Percentiles rank a stretch among this genome's conserved stretches.
Conservation (phyloP, 2,113 vertebrate species). For the Phyllostomus hastatus region DNA sequence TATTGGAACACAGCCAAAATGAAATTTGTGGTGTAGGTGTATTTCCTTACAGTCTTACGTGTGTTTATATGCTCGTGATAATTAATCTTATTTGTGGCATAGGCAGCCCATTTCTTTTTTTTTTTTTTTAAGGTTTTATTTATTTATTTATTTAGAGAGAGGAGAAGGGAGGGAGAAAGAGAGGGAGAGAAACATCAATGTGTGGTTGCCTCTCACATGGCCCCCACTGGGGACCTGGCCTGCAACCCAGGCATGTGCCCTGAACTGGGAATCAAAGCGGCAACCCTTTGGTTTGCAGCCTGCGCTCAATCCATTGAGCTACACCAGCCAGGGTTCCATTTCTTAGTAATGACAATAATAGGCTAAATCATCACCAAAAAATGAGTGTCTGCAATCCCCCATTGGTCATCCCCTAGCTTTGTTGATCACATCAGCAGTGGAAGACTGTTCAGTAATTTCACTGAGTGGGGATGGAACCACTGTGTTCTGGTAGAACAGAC, state of each 20-base stretch:
- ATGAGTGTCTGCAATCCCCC: neutral
- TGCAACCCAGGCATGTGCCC: too few species aligned
- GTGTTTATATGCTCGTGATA: neutral
- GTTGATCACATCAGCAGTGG: neutral
- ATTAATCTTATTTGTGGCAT: constrained; percentile 25
- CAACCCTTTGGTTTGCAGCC: too few species aligned
- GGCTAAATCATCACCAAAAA: neutral
- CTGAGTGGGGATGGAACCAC: neutral
- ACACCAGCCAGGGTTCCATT: neutral
- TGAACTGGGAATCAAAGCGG: too few species aligned
- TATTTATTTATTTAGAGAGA: too few species aligned
- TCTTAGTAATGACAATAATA: neutral
- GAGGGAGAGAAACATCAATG: too few species aligned
- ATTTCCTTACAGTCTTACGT: constrained; percentile 8
- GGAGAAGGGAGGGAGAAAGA: too few species aligned
- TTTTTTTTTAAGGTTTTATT: too few species aligned
- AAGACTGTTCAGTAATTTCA: neutral
- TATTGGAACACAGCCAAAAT: neutral
- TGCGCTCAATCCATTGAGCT: too few species aligned
- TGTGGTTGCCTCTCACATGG: too few species aligned
- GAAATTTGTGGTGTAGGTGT: constrained; percentile 12
- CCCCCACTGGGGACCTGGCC: too few species aligned
- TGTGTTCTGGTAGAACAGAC: neutral
- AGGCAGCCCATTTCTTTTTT: neutral
- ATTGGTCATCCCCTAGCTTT: neutral